phyloP scores from a whole-genome alignment of 1,140 invertebrate genomes.

The Hyles euphorbiae region DNA sequence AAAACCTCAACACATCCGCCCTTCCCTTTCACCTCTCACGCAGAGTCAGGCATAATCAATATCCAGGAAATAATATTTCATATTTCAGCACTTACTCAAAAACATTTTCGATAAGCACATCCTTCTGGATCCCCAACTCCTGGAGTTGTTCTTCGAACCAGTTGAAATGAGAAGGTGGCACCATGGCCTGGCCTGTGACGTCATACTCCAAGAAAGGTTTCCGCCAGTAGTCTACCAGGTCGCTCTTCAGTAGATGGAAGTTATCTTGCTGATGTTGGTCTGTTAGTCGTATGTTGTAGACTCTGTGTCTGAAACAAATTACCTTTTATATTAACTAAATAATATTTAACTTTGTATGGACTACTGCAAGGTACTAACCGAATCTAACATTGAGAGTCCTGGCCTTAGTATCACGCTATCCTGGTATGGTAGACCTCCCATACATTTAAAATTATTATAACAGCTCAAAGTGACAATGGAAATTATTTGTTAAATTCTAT shows the following conservation, averaged over 20 bases:
- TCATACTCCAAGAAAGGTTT: slow-evolving; percentile 35
- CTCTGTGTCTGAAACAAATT: slow-evolving; percentile 39
- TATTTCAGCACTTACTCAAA: slow-evolving; percentile 21
- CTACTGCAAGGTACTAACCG: no score
- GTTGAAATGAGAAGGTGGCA: slow-evolving; percentile 36
- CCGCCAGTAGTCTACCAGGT: slow-evolving; percentile 42
- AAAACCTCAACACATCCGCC: no score
- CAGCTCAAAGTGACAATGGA: background rate
- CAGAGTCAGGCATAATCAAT: no score
- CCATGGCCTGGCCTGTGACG: slow-evolving; percentile 38
- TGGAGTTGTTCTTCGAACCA: slow-evolving; percentile 48
- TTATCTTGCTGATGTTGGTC: slow-evolving; percentile 31
- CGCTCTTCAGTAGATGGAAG: slow-evolving; percentile 31
- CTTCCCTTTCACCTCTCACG: no score
- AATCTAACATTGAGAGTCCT: no score
- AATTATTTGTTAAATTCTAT: no score
- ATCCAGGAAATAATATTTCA: no score
- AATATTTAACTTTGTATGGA: no score
- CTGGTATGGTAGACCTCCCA: no score
- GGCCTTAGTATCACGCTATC: no score
- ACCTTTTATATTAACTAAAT: no score
- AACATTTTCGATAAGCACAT: slow-evolving; percentile 41
- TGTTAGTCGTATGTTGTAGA: slow-evolving; percentile 40
- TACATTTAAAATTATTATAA: background rate
- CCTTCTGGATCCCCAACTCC: slow-evolving; percentile 27